Conservation (phyloP, 2,797 vertebrate species). For the Urophycis tenuis region DNA sequence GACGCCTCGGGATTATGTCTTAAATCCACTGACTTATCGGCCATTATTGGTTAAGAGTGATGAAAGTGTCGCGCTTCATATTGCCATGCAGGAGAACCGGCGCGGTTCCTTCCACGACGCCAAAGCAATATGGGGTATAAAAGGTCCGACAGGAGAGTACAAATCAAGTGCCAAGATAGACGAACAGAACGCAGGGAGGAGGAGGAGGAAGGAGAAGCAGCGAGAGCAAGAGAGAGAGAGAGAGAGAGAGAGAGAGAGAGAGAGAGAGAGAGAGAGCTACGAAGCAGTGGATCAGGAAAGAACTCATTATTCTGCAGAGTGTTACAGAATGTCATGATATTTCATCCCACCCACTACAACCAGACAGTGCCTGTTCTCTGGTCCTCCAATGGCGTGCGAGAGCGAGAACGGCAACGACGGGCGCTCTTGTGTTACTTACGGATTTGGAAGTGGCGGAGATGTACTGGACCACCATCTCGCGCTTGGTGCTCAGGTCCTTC, state of each 20-base stretch:
- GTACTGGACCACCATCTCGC: constrained; percentile 98
- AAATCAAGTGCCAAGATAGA: constrained; percentile 31
- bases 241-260: constrained; percentile 18
- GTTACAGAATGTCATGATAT: constrained; percentile 33
- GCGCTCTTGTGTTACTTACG: constrained; percentile 76
- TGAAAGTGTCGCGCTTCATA: constrained; percentile 45
- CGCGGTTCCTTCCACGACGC: constrained; percentile 27
- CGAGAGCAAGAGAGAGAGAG: not conserved
- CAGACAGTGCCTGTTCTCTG: constrained; percentile 19
- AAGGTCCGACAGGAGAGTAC: constrained; percentile 26
- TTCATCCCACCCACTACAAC: constrained; percentile 35
- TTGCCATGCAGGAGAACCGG: constrained; percentile 34
- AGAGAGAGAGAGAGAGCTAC: constrained; percentile 28
- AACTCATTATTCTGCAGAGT: constrained; percentile 53
- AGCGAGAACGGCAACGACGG: not conserved
- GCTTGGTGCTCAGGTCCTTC: constrained; percentile 91
- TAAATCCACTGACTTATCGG: constrained; percentile 19
- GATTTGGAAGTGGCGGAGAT: constrained; percentile 98
- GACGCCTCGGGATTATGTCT: constrained; percentile 37
- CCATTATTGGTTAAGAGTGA: constrained; percentile 43
- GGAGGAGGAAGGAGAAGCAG: constrained; percentile 26
- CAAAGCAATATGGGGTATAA: not conserved
- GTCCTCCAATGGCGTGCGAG: not conserved
- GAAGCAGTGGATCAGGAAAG: constrained; percentile 48
- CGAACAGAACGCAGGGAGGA: not conserved